Base-by-base conservation (phyloP, 2,888 invertebrate genomes). In the Watsonalla cultraria region DNA sequence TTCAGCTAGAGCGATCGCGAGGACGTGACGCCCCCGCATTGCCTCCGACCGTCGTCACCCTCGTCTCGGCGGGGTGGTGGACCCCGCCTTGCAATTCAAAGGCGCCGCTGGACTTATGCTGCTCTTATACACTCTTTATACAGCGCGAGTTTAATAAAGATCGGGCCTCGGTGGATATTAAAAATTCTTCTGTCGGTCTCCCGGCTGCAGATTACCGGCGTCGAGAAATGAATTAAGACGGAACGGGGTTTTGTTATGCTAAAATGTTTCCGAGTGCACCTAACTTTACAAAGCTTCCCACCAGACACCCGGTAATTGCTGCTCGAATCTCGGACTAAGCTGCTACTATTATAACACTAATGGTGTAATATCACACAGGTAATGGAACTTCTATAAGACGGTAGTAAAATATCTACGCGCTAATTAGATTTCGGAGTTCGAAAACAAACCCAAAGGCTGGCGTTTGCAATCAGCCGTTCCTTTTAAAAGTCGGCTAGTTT, bases 81-180 rank as follows among this genome's bases (percentile, higher is more conserved):
- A 53, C 50, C 39, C 61, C 60, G 61, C 56, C 61, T 57, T 64
- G 59, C 65, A 65, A 68, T 68, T 70, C 70, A 71, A 74, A 80
- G 73, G 72, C 78, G 66, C 68, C 70, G 77, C 74, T 79, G 77
- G 77, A 80, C 76, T 77, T 74, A 67, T 66, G 63, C 68, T 66
- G 65, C 61, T 63, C 65, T 65, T 67, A 68, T 69, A 68, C 60
- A 57, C 57, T 62, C 70, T 67, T 78, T 78, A 72, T 76, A 69
- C 70, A 72, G 68, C 67, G 62, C 70, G 60, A 75, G 68, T 81
- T 84, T 85, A 85, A 85, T 86, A 86, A 86, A 85, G 84, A 80
- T 78, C 75, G 65, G 59, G 58, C 70, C 56, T 65, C 64, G 72
- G 75, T 70, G 71, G 74, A 83, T 88, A 87, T 87, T 86, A 88